Base-by-base conservation (phyloP, 1,140 invertebrate genomes). In the Gryllus bimaculatus region DNA sequence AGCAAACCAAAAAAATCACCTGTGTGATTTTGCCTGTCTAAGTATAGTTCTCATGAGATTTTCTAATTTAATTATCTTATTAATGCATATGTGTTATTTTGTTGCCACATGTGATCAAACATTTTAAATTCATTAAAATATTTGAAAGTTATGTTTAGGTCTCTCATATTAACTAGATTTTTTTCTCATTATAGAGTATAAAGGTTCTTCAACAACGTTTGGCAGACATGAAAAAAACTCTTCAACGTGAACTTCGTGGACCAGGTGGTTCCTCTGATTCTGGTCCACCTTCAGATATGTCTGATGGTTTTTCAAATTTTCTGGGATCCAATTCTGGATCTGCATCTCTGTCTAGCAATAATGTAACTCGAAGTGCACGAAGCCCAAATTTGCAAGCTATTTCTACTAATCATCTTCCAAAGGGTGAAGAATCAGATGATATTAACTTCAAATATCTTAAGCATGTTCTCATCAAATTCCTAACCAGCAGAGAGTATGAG, bases 381-480 rank as follows among this genome's bases (percentile, higher is more conserved):
- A 74, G 47, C 78, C 47, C 8, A 3, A 66, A 66, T 66, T 13
- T 66, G 10, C 78, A 79, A 47, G 80, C 74, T 73, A 18, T 47
- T n/a, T 49, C 78, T 20, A 77, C 78, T 20, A 80, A 81, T 21
- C n/a, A 8, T 47, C 26, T 73, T 18, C 48, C 26, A n/a, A 47
- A 39, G 26, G 26, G 2, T 73, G 74, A 80, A 13, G 79, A 81
- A 86, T 91, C 92, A 75, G 90, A 92, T 8, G 93, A 95, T 82
- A 91, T 96, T 73, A 96, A 95, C 86, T 91, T 93, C 83, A 92
- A 93, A 84, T 97, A 97, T 86, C 88, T 97, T 78, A 97, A 96
- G 84, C 95, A 97, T 86, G 95, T 97, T 80, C 91, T 98, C 78
- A 91, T 98, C 8, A 96, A 96, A 84, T 97, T 97, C 86, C 88